Conservation (phyloP, 1,140 invertebrate genomes). For the Halyomorpha halys region DNA sequence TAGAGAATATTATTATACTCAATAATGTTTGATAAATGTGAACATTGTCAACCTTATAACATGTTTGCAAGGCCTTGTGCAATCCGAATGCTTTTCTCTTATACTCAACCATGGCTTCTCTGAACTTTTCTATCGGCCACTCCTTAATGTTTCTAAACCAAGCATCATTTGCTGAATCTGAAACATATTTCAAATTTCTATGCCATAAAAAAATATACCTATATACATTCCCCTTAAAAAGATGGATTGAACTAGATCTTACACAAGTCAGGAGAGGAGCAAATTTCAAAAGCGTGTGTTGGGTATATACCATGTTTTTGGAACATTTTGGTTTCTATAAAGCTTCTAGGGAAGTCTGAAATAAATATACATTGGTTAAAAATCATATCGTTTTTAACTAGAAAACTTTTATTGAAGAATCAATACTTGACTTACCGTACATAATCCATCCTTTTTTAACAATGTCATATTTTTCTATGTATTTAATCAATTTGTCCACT, state of each 20-base stretch:
- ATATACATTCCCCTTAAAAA: too few species aligned
- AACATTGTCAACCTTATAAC: neutral
- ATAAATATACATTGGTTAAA: conserved; percentile 18
- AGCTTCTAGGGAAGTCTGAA: conserved; percentile 39
- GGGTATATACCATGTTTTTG: conserved; percentile 39
- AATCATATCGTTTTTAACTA: neutral
- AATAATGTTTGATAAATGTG: too few species aligned
- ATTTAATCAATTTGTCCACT: neutral
- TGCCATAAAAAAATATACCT: too few species aligned
- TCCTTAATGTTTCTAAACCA: conserved; percentile 7
- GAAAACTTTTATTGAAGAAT: conserved; percentile 4
- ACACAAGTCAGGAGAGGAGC: conserved; percentile 32
- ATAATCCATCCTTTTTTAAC: conserved; percentile 34
- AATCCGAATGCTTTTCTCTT: conserved; percentile 6
- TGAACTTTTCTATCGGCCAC: neutral
- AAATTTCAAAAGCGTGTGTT: conserved; percentile 41
- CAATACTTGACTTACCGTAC: conserved; percentile 31
- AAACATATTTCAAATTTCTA: neutral
- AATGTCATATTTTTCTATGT: conserved; percentile 5
- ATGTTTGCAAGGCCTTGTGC: neutral
- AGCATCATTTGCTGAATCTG: neutral
- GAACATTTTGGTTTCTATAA: conserved; percentile 37
- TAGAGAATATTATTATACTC: too few species aligned
- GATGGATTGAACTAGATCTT: neutral
- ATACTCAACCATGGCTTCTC: conserved; percentile 4